Evolutionary conservation across 1,140 invertebrate genomes (phyloP), one percentile per base, ranked within the genome.

Genomic region (Mya arenaria): DNA sequence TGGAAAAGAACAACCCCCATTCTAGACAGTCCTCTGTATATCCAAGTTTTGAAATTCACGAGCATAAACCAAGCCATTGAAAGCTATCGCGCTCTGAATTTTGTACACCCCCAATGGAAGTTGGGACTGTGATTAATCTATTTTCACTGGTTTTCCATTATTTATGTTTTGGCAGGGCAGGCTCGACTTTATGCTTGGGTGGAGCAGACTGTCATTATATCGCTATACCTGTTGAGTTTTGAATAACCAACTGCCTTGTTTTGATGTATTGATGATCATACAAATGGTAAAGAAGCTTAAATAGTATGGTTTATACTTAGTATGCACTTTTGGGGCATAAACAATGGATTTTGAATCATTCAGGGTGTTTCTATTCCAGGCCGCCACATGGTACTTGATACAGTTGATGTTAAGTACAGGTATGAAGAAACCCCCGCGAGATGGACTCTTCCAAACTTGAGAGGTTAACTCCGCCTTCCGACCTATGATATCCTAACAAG

Each of bases 91-190:
- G 41, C 73, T 63, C 30, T n/a, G 25, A 19, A 37, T 63, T 23
- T 62, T 48, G 77, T 44, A 69, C 77, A 25, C 71, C 77, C 66
- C 77, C 37, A 41, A 80, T 80, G 62, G 52, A 65, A 39, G 62
- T 56, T 23, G 41, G 19, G 56, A 65, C 77, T 56, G 71, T 80
- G 77, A 80, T 80, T 69, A 80, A 80, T 80, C 39, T 68, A 37
- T 80, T 80, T 80, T 80, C 56, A 23, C 66, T 41, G 34, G 32
- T 80, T 80, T 80, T 65, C 77, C 77, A 80, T 80, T 80, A 80
- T 80, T 80, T 80, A 80, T 80, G 77, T 80, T 80, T 80, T 80
- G 77, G 77, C 77, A 80, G 66, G 66, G 52, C 41, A 0, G 19
- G 34, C 34, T n/a, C 56, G 37, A 80, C n/a, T 80, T 36, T n/a